phyloP scores from a whole-genome alignment of 2,113 vertebrate species.

The Petroica traversi region DNA sequence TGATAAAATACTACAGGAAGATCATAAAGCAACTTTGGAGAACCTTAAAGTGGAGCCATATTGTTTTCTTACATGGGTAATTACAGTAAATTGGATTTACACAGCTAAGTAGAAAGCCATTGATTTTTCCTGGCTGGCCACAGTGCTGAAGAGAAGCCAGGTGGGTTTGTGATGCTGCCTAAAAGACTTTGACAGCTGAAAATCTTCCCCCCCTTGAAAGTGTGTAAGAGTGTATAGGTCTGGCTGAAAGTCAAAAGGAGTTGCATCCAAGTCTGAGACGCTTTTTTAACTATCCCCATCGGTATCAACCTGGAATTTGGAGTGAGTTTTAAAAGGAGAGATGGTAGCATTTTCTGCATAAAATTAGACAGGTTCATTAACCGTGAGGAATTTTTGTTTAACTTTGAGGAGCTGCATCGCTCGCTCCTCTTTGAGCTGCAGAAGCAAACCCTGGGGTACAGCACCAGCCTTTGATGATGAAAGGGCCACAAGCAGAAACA shows the following conservation, averaged over 20 bases:
- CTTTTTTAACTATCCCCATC: conserved; percentile 15
- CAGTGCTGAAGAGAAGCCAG: not conserved
- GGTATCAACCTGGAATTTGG: conserved; percentile 32
- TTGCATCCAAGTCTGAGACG: not conserved
- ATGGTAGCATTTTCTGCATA: conserved; percentile 56
- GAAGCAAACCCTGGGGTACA: conserved; percentile 57
- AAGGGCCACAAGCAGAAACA: conserved; percentile 48
- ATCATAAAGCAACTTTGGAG: not conserved
- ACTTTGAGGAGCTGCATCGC: conserved; percentile 27
- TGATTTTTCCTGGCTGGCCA: not conserved
- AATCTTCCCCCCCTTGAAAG: not conserved
- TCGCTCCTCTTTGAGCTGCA: conserved; percentile 47
- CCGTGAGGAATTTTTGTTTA: conserved; percentile 30
- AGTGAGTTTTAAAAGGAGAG: conserved; percentile 34
- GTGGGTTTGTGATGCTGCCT: conserved; percentile 4
- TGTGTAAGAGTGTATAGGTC: not conserved
- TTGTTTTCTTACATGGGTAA: not conserved
- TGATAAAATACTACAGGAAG: not conserved
- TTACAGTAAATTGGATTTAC: conserved; percentile 21
- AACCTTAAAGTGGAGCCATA: not conserved
- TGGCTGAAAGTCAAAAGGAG: conserved; percentile 49
- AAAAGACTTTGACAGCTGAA: conserved; percentile 3
- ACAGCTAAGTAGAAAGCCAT: not conserved
- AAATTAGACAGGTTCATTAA: conserved; percentile 72
- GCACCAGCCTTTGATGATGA: conserved; percentile 32